A percentile compares a stretch with the other conserved stretches of the same genome.
phyloP scores from a whole-genome alignment of 37 sponge, comb jelly and placozoan species.

The Spongilla lacustris region DNA sequence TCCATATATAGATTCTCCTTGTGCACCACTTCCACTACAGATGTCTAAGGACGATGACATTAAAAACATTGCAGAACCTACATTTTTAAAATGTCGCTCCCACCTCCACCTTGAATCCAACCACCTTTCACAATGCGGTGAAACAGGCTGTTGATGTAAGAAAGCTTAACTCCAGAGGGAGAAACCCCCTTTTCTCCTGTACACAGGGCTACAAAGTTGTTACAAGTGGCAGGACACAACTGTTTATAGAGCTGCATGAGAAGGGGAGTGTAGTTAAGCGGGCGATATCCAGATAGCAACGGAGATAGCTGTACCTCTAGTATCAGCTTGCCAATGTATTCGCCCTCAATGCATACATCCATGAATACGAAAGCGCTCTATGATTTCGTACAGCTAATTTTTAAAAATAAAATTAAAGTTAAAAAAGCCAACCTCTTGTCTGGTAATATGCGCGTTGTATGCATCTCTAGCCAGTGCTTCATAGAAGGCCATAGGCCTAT shows the following conservation, averaged over 20 bases:
- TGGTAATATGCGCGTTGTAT: constrained; percentile 57
- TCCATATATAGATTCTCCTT: constrained; percentile 59
- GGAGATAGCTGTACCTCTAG: constrained; percentile 49
- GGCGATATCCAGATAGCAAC: background rate
- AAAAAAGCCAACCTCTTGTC: constrained; percentile 34
- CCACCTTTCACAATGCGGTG: constrained; percentile 82
- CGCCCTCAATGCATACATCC: constrained; percentile 61
- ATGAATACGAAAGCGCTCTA: constrained; percentile 58
- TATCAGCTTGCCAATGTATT: constrained; percentile 50
- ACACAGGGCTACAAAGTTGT: constrained; percentile 79
- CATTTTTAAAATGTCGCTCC: background rate
- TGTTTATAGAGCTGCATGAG: constrained; percentile 57
- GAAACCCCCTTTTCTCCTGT: constrained; percentile 63
- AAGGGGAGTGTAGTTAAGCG: background rate
- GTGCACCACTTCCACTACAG: constrained; percentile 53
- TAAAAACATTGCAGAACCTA: background rate
- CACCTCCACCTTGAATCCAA: constrained; percentile 93
- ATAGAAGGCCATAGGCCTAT: constrained; percentile 49
- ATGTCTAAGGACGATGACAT: constrained; percentile 30
- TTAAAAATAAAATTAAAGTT: background rate
- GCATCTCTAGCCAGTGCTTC: constrained; percentile 55
- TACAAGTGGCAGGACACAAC: constrained; percentile 72
- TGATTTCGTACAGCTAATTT: background rate
- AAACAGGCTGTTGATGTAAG: constrained; percentile 62
- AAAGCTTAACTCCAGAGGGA: constrained; percentile 9